Evolutionary conservation across 2,113 vertebrate genomes (phyloP), one percentile per base, ranked within the genome.

Genomic region (Chrysochloris asiatica): DNA sequence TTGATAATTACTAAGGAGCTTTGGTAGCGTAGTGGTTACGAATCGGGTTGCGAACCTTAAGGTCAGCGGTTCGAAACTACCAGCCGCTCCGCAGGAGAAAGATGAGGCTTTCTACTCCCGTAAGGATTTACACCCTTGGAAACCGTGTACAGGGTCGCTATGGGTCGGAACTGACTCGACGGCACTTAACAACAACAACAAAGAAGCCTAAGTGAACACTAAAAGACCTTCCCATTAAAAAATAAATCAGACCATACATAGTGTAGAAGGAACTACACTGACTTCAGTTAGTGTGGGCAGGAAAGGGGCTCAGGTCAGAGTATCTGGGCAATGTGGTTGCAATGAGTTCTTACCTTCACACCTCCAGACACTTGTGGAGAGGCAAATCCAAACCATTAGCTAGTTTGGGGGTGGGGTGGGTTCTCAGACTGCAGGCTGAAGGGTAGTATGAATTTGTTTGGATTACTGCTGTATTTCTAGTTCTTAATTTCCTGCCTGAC

Each of bases 321-420:
- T 76, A 6, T 76, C 24, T 77, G 36, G 21, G 16, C 72, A 36
- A n/a, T 4, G n/a, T 50, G 72, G 43, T 4, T 77, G 10, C 12
- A 61, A 24, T 76, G 38, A n/a, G 6, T 54, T 75, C 24, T 67
- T 26, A 59, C 1, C 0, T 61, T 59, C 21, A 45, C 6, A 76
- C 13, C 5, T 21, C 6, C 45, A 72, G 52, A 30, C 17, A 21
- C 54, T 84, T 33, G 48, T 21, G 8, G 41, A 24, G n/a, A 21
- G 41, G 41, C 2, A 72, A 14, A 17, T 19, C 3, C 38, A 82
- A 43, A n/a, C 19, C 16, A 61, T 5, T 26, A 76, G 17, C 3
- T 5, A n/a, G 19, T 11, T 12, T 43, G 0, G 17, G 36, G 2
- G 30, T 6, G 54, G 30, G 1, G 22, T n/a, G 2, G 24, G 4